phyloP scores from a whole-genome alignment of 1,140 invertebrate species.

The Phocides pigmalion region DNA sequence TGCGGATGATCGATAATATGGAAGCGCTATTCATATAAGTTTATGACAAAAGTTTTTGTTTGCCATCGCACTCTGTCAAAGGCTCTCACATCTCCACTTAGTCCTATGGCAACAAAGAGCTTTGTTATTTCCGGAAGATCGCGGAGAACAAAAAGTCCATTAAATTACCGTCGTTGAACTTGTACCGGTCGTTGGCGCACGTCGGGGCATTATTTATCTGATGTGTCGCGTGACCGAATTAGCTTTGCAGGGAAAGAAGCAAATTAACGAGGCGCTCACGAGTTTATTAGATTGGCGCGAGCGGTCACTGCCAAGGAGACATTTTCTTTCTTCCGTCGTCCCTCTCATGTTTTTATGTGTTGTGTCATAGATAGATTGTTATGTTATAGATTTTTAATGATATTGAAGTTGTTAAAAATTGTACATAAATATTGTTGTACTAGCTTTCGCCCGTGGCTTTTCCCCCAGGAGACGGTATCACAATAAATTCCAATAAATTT shows the following conservation, averaged over 20 bases:
- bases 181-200: slow-evolving; percentile 1
- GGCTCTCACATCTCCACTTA: background rate
- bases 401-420: no score
- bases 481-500: no score
- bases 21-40: background rate
- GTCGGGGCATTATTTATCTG: slow-evolving; percentile 17
- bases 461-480: no score
- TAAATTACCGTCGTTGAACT: slow-evolving; percentile 27
- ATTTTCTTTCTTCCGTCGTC: slow-evolving; percentile 20
- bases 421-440: no score
- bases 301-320: slow-evolving; percentile 35
- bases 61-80: background rate
- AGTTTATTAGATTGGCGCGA: slow-evolving; percentile 25
- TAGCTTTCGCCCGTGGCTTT: no score
- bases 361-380: no score
- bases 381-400: no score
- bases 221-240: slow-evolving; percentile 21
- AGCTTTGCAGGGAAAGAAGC: slow-evolving; percentile 14
- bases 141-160: slow-evolving; percentile 20
- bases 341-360: no score
- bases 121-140: slow-evolving; percentile 22
- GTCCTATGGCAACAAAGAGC: slow-evolving; percentile 28
- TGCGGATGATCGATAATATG: no score
- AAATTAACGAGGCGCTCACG: slow-evolving; percentile 31
- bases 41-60: slow-evolving; percentile 19